Evolutionary conservation across 1,140 invertebrate genomes (phyloP).

Genomic region (Drosophila rhopaloa): DNA sequence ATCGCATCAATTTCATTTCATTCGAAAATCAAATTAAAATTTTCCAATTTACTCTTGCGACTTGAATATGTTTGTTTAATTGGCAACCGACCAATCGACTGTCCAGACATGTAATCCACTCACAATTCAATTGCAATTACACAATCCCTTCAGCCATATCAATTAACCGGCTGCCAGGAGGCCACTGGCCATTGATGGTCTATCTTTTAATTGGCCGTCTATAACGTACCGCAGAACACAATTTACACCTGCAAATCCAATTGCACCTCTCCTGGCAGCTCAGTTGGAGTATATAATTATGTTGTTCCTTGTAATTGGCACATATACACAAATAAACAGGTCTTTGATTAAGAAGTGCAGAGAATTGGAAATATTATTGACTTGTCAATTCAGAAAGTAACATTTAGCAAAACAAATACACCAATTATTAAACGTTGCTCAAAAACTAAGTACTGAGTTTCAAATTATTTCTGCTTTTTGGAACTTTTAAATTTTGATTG

Average conservation of each 20-base stretch:
- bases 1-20: conserved; percentile 6
- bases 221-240: conserved; percentile 25
- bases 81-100: conserved; percentile 39
- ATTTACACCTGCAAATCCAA: conserved; percentile 50
- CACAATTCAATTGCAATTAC: conserved; percentile 56
- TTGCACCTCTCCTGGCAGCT: conserved; percentile 12
- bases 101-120: conserved; percentile 38
- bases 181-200: conserved; percentile 28
- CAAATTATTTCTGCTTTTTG: no score
- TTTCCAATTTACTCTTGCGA: conserved; percentile 9
- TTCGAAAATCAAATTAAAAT: conserved; percentile 25
- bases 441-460: no score
- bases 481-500: no score
- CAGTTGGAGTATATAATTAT: conserved; percentile 23
- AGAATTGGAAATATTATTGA: no score
- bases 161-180: conserved; percentile 35
- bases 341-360: background rate
- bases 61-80: conserved; percentile 41
- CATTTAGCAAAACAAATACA: no score
- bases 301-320: conserved; percentile 25
- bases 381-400: no score
- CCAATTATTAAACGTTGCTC: no score
- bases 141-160: conserved; percentile 30
- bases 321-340: background rate
- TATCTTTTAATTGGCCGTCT: conserved; percentile 60